Percentiles rank a stretch among this genome's conserved stretches.
These are phyloP conservation scores for Champsocephalus esox DNA, from an alignment of 2,797 vertebrate genomes.

Conservation along the genomic window DNA sequence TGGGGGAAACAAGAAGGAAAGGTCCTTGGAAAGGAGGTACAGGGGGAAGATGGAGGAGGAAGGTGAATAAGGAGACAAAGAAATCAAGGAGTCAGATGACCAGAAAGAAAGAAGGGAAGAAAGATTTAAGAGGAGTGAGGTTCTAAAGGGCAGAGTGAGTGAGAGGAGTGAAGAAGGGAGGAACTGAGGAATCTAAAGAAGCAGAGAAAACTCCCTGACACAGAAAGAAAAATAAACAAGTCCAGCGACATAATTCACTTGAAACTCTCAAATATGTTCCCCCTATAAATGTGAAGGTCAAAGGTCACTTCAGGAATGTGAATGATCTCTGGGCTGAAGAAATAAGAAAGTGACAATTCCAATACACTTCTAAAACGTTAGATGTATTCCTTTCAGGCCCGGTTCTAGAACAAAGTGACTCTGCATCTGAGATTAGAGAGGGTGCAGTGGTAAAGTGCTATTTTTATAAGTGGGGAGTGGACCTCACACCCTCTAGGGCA, in stretches of 20 bases:
- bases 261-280: slow-evolving; percentile 45
- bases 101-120: background rate
- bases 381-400: no score
- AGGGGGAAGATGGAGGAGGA: background rate
- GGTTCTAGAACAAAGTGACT: no score
- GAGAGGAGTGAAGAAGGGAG: background rate
- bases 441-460: no score
- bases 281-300: slow-evolving; percentile 45
- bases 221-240: slow-evolving; percentile 52
- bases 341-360: background rate
- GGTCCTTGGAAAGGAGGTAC: background rate
- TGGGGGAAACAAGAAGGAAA: background rate
- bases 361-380: background rate
- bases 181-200: slow-evolving; percentile 47
- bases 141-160: slow-evolving; percentile 1
- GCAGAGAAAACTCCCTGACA: slow-evolving; percentile 47
- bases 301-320: slow-evolving; percentile 51
- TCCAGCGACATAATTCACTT: slow-evolving; percentile 40
- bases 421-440: no score
- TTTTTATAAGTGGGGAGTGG: no score
- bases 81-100: background rate
- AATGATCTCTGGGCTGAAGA: background rate
- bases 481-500: no score
- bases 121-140: background rate
- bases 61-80: background rate